Percentiles rank a stretch among this genome's conserved stretches.
Evolutionary conservation across 2,797 vertebrate genomes (phyloP).

Genomic region (Garrulus glandarius): DNA sequence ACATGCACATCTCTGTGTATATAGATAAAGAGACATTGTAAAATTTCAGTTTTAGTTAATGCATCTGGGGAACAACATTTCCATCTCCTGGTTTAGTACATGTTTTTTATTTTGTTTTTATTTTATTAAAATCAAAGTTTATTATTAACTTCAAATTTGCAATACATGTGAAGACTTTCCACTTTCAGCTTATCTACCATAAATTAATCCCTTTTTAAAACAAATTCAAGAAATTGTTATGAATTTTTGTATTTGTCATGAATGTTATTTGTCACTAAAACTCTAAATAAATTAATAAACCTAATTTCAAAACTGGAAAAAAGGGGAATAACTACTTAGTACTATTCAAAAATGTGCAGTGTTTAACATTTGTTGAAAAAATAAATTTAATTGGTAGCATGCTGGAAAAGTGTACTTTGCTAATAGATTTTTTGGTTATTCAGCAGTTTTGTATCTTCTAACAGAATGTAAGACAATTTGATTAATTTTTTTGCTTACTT

Average conservation of each 20-base stretch:
- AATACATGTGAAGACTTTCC: background rate
- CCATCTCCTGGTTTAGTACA: background rate
- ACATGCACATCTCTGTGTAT: background rate
- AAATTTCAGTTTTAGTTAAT: background rate
- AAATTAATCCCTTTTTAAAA: background rate
- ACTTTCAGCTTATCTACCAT: background rate
- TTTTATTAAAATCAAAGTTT: background rate
- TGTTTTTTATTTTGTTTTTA: background rate
- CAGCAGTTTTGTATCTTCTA: background rate
- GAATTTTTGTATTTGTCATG: background rate
- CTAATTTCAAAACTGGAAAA: background rate
- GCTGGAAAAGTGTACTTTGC: background rate
- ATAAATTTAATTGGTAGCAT: background rate
- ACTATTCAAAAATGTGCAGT: background rate
- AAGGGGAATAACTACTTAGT: background rate
- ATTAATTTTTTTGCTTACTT: slow-evolving; percentile 55
- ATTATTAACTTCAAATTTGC: background rate
- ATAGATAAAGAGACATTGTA: background rate
- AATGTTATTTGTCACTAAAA: background rate
- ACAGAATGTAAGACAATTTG: slow-evolving; percentile 13
- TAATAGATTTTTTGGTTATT: background rate
- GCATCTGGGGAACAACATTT: background rate
- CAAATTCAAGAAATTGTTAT: background rate
- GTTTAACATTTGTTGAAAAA: background rate
- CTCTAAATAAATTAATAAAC: background rate